Evolutionary conservation across 1,140 invertebrate species (phyloP).

Genomic region (Amphibalanus amphitrite): DNA sequence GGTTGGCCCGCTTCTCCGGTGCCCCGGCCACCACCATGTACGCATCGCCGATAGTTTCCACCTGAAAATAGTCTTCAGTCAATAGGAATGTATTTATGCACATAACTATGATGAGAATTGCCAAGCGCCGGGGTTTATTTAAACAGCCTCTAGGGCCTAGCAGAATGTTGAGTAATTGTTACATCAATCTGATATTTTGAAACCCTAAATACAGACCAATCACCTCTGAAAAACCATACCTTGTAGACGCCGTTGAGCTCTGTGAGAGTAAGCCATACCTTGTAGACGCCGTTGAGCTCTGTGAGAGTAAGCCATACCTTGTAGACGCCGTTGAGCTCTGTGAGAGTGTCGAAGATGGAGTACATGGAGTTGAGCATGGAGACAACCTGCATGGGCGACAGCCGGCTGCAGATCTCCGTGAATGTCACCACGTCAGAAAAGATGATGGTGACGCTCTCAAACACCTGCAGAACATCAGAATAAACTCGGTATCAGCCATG

Average conservation of each 20-base stretch:
- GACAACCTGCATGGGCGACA: slow-evolving; percentile 48
- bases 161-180: no score
- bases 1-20: slow-evolving; percentile 70
- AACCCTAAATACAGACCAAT: no score
- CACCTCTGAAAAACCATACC: no score
- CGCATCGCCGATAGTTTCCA: no score
- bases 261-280: slow-evolving; percentile 86
- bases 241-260: slow-evolving; percentile 87
- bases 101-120: no score
- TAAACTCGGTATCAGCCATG: no score
- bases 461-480: slow-evolving; percentile 76
- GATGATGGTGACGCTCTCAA: slow-evolving; percentile 82
- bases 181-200: no score
- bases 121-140: slow-evolving; percentile 48
- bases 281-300: slow-evolving; percentile 81
- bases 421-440: slow-evolving; percentile 96
- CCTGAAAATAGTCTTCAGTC: no score
- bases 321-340: slow-evolving; percentile 80
- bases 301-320: slow-evolving; percentile 76
- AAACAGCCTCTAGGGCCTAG: no score
- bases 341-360: slow-evolving; percentile 76
- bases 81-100: no score
- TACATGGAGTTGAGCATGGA: slow-evolving; percentile 71
- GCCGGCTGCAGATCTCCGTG: slow-evolving; percentile 84
- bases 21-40: slow-evolving; percentile 91